These are phyloP conservation scores for Dinomys branickii DNA, from an alignment of 2,113 vertebrate species.

Conservation along the genomic window DNA sequence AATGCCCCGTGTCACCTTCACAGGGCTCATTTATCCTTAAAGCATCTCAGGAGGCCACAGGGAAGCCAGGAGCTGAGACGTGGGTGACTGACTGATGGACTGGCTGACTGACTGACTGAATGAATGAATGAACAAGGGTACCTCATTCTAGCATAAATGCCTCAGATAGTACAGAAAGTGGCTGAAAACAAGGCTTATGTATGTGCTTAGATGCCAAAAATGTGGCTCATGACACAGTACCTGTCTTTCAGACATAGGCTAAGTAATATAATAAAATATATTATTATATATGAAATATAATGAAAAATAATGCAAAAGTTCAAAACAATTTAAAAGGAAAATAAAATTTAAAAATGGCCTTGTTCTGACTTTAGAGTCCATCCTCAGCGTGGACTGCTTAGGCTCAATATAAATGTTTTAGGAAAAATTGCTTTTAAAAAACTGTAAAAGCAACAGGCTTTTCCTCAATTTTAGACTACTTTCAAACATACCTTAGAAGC, in stretches of 20 bases:
- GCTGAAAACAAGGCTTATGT: background rate
- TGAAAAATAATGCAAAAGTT: background rate
- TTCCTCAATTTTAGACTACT: background rate
- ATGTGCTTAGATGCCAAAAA: background rate
- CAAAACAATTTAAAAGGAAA: constrained; percentile 27
- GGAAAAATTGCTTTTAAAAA: background rate
- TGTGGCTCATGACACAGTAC: background rate
- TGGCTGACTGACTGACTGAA: background rate
- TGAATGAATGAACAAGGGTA: background rate
- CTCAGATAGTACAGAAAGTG: background rate
- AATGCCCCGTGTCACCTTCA: background rate
- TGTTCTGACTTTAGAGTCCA: background rate
- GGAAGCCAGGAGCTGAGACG: background rate
- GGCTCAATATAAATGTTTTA: background rate
- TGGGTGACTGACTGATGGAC: background rate
- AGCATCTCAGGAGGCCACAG: background rate
- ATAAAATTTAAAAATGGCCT: background rate
- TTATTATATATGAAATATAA: no score
- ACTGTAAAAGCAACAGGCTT: background rate
- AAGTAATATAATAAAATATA: background rate
- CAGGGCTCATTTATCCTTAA: background rate
- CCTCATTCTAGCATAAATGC: background rate
- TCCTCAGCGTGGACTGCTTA: background rate
- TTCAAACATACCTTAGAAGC: background rate
- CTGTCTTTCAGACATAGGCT: background rate